Evolutionary conservation across 1,140 invertebrate species (phyloP).

Genomic region (Diorhabda elongata): DNA sequence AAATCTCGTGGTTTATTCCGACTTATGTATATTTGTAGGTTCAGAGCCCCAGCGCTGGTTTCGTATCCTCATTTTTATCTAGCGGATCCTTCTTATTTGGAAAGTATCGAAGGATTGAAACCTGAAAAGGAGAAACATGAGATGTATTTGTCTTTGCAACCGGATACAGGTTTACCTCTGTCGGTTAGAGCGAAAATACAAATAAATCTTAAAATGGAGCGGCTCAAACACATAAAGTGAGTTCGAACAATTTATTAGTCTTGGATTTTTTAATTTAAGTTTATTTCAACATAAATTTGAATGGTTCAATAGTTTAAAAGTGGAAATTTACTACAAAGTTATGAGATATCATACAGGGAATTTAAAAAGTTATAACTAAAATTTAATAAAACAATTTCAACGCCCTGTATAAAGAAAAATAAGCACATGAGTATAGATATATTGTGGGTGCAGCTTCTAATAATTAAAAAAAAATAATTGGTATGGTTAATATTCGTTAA

Average conservation of each 20-base stretch:
- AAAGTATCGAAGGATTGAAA: conserved; percentile 63
- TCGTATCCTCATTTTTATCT: conserved; percentile 85
- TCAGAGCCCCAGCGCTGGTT: conserved; percentile 72
- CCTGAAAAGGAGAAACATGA: conserved; percentile 67
- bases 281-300: too few relatives aligned
- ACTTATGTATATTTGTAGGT: conserved; percentile 46
- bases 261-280: too few relatives aligned
- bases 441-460: too few relatives aligned
- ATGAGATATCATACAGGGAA: too few relatives aligned
- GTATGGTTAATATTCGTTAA: too few relatives aligned
- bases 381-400: too few relatives aligned
- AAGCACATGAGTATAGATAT: too few relatives aligned
- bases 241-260: conserved; percentile 28
- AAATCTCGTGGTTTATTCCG: background rate
- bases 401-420: too few relatives aligned
- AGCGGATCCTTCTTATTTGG: conserved; percentile 63
- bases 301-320: too few relatives aligned
- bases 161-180: conserved; percentile 65
- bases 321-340: too few relatives aligned
- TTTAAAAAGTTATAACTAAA: too few relatives aligned
- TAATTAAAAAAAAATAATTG: too few relatives aligned
- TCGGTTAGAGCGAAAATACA: conserved; percentile 65
- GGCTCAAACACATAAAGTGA: conserved; percentile 55
- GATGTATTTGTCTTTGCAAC: conserved; percentile 68
- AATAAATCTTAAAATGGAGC: conserved; percentile 66